phyloP scores from a whole-genome alignment of 2,113 vertebrate species.

The Odocoileus virginianus region DNA sequence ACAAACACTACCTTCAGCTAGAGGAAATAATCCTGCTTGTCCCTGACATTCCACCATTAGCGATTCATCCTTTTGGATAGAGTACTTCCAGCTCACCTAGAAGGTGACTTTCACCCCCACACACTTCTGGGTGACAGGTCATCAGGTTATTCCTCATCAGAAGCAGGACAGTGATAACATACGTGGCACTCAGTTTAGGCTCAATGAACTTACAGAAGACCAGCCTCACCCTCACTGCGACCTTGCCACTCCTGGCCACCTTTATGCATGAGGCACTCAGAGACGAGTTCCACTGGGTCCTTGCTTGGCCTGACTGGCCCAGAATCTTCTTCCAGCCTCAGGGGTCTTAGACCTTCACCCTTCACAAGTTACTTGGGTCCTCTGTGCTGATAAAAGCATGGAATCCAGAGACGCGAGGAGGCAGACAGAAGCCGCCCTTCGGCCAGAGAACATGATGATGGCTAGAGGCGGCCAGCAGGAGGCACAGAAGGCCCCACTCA shows the following conservation, averaged over 20 bases:
- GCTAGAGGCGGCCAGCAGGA: neutral
- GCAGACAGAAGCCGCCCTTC: neutral
- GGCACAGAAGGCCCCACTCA: slow-evolving; percentile 17
- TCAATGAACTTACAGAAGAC: neutral
- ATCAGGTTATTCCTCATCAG: neutral
- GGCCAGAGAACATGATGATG: neutral
- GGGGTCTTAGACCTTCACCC: neutral
- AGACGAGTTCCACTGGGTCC: neutral
- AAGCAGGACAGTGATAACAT: neutral
- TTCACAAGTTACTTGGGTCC: neutral
- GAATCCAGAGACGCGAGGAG: neutral
- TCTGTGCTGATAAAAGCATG: neutral
- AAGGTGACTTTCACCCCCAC: neutral
- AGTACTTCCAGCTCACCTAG: neutral
- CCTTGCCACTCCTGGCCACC: neutral
- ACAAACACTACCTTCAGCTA: neutral
- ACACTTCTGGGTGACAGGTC: neutral
- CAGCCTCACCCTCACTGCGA: neutral
- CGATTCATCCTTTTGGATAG: neutral
- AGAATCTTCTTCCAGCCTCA: neutral
- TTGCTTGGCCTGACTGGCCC: neutral
- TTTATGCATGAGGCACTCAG: neutral
- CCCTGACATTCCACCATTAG: neutral
- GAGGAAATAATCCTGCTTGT: neutral
- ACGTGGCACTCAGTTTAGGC: neutral